Percentiles rank a stretch among this genome's conserved stretches.
Conservation (phyloP, 2,113 vertebrate species). For the Hoplias malabaricus region DNA sequence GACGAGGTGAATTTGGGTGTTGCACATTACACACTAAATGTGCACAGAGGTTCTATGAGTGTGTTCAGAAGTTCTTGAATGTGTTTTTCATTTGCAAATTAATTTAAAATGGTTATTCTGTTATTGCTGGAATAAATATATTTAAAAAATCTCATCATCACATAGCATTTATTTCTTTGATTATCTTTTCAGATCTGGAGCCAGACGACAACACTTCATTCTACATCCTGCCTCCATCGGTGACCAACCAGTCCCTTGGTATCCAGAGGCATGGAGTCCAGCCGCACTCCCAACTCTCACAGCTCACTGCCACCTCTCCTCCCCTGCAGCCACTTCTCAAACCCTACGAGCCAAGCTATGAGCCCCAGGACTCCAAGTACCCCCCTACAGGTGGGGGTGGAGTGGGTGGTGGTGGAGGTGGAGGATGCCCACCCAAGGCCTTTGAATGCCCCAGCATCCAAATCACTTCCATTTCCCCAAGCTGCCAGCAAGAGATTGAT, state of each 20-base stretch:
- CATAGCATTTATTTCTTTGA: neutral
- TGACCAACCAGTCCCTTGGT: slow-evolving; percentile 85
- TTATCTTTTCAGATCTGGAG: slow-evolving; percentile 81
- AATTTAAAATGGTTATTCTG: too few relatives aligned
- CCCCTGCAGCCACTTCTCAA: slow-evolving; percentile 84
- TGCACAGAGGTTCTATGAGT: too few relatives aligned
- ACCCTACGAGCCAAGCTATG: slow-evolving; percentile 78
- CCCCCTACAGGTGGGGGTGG: slow-evolving; percentile 61
- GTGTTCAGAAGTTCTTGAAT: too few relatives aligned
- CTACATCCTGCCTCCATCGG: slow-evolving; percentile 88
- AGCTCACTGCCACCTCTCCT: slow-evolving; percentile 80
- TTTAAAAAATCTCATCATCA: neutral
- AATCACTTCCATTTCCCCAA: slow-evolving; percentile 97
- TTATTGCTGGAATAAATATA: too few relatives aligned
- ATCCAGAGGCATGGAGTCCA: slow-evolving; percentile 88
- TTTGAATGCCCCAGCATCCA: slow-evolving; percentile 98
- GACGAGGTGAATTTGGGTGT: too few relatives aligned
- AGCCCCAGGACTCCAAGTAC: slow-evolving; percentile 83
- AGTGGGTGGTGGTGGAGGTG: slow-evolving; percentile 78
- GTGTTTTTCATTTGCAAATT: too few relatives aligned
- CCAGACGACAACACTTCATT: slow-evolving; percentile 93
- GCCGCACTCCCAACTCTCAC: slow-evolving; percentile 86
- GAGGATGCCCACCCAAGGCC: slow-evolving; percentile 82
- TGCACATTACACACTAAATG: too few relatives aligned
- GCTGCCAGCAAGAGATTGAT: slow-evolving; percentile 95